These are phyloP conservation scores for Pterois miles DNA, from an alignment of 2,797 vertebrate species.

Conservation along the genomic window DNA sequence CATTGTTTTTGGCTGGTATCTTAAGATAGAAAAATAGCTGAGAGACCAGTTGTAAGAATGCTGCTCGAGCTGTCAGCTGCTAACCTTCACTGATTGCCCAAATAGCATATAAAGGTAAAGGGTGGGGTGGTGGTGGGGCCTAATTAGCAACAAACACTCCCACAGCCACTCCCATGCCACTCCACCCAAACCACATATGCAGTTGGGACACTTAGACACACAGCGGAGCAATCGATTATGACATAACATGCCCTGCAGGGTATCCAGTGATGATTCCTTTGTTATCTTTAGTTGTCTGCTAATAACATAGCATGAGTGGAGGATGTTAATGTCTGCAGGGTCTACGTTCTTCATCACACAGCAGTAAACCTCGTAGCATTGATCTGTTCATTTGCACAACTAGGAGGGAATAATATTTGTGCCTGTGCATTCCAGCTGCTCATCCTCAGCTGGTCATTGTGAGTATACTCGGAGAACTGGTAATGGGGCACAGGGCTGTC, in stretches of 20 bases:
- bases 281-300: not conserved
- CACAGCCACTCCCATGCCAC: not conserved
- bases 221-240: not conserved
- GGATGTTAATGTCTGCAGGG: not conserved
- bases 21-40: not conserved
- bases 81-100: not conserved
- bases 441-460: not conserved
- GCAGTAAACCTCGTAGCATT: not conserved
- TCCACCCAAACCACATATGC: not conserved
- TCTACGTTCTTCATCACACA: not conserved
- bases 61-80: not conserved
- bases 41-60: too few relatives aligned
- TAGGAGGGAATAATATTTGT: not conserved
- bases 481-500: constrained; percentile 30
- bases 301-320: not conserved
- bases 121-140: not conserved
- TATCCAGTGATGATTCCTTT: not conserved
- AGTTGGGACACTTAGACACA: not conserved
- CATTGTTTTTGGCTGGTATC: not conserved
- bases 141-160: not conserved
- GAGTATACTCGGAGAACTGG: not conserved
- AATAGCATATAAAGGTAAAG: not conserved
- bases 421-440: constrained; percentile 12
- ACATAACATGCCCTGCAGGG: not conserved
- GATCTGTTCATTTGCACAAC: not conserved